Conservation (phyloP, 2,888 invertebrate genomes). For the Tanytarsus gracilentus region DNA sequence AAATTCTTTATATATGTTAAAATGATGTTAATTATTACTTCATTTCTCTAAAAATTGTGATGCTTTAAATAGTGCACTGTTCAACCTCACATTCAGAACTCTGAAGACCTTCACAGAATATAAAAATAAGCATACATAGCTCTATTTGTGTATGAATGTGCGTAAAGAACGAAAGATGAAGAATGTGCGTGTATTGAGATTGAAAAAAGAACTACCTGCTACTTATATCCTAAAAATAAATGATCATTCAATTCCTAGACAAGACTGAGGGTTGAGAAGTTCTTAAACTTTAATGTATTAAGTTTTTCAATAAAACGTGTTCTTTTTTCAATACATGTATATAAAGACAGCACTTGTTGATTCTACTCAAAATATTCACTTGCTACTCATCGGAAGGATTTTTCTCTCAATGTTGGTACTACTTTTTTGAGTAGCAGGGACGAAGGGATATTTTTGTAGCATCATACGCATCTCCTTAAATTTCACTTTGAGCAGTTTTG, state of each 20-base stretch:
- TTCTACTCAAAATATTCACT: neutral
- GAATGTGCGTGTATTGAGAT: slow-evolving; percentile 16
- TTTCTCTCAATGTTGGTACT: neutral
- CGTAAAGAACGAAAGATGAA: slow-evolving; percentile 14
- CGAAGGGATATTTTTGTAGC: neutral
- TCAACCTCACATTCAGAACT: neutral
- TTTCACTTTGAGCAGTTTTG: too few relatives aligned
- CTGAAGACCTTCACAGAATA: neutral
- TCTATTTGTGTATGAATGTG: slow-evolving; percentile 5
- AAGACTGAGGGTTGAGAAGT: slow-evolving; percentile 1
- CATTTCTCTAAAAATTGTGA: too few relatives aligned
- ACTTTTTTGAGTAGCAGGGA: neutral
- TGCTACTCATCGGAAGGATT: slow-evolving; percentile 1
- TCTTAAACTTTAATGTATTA: neutral
- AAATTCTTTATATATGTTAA: neutral
- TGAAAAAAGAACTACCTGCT: neutral
- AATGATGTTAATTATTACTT: slow-evolving; percentile 1
- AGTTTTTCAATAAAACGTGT: neutral
- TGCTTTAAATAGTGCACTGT: neutral
- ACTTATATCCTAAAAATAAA: too few relatives aligned
- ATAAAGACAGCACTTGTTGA: slow-evolving; percentile 4
- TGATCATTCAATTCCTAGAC: too few relatives aligned
- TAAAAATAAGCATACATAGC: neutral
- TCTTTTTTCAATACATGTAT: too few relatives aligned
- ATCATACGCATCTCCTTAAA: too few relatives aligned